Conservation (phyloP, 2,113 vertebrate genomes). For the Motacilla alba region DNA sequence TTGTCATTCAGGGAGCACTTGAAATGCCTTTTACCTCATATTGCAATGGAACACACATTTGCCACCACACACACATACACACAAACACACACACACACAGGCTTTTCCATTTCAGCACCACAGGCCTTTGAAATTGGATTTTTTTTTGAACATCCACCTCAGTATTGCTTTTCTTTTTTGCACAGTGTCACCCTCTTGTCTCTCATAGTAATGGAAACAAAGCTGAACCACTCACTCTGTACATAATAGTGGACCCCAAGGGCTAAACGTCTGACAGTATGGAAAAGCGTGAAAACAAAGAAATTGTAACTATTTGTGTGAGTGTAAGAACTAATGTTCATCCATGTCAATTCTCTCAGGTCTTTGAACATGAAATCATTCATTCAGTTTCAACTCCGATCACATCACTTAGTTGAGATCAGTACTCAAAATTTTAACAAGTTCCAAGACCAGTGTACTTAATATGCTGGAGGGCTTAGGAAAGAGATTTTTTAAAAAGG, state of each 20-base stretch:
- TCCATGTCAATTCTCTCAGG: slow-evolving; percentile 32
- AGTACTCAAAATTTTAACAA: not conserved
- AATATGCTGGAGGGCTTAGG: not conserved
- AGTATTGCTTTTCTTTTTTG: slow-evolving; percentile 32
- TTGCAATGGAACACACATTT: slow-evolving; percentile 48
- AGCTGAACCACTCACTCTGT: slow-evolving; percentile 51
- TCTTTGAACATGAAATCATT: slow-evolving; percentile 40
- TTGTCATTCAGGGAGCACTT: slow-evolving; percentile 70
- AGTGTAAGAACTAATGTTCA: not conserved
- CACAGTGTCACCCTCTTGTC: slow-evolving; percentile 40
- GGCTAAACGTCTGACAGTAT: slow-evolving; percentile 63
- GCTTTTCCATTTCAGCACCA: slow-evolving; percentile 34
- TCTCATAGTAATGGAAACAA: slow-evolving; percentile 66
- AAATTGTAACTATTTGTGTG: slow-evolving; percentile 43
- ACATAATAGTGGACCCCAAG: slow-evolving; percentile 53
- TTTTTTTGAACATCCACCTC: slow-evolving; percentile 60
- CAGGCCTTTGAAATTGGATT: slow-evolving; percentile 61
- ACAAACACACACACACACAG: not conserved
- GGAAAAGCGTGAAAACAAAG: slow-evolving; percentile 66
- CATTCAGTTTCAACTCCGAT: not conserved
- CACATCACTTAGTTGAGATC: not conserved
- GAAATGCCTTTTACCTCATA: slow-evolving; percentile 48
- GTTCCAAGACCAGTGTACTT: not conserved
- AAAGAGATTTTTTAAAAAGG: not conserved
- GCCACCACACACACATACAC: not conserved